Conservation (phyloP, 2,113 vertebrate species). For the Nycticryphes semicollaris region DNA sequence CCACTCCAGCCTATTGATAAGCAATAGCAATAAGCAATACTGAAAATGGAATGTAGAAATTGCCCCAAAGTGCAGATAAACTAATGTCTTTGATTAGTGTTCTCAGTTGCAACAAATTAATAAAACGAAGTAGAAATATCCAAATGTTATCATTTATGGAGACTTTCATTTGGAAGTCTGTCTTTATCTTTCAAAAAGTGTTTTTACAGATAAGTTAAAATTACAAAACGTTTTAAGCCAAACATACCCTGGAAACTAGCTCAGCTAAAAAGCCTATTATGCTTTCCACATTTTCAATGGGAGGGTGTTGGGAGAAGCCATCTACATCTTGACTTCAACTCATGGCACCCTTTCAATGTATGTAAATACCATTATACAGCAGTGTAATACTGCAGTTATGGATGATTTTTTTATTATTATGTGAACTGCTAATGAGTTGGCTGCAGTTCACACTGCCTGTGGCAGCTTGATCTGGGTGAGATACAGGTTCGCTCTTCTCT, state of each 20-base stretch:
- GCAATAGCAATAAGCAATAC: background rate
- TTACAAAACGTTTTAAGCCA: background rate
- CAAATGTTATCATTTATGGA: background rate
- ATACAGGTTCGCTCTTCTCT: background rate
- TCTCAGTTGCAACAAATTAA: background rate
- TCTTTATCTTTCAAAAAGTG: background rate
- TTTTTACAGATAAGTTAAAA: background rate
- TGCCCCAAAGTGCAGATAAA: background rate
- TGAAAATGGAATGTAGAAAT: background rate
- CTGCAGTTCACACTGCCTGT: background rate
- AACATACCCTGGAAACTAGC: background rate
- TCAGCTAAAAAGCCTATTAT: background rate
- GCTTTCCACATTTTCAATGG: background rate
- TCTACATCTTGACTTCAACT: background rate
- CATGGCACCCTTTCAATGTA: background rate
- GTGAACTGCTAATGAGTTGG: background rate
- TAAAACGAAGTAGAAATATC: background rate
- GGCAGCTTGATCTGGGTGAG: background rate
- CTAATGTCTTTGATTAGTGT: accelerated
- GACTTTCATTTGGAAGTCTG: background rate
- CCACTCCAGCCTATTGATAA: background rate
- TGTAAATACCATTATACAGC: background rate
- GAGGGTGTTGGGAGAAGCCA: accelerated
- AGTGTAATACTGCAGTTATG: background rate
- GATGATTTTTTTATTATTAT: background rate